Percentiles rank a stretch among this genome's conserved stretches.
Evolutionary conservation across 1,140 invertebrate species (phyloP).

Genomic region (Atta cephalotes): DNA sequence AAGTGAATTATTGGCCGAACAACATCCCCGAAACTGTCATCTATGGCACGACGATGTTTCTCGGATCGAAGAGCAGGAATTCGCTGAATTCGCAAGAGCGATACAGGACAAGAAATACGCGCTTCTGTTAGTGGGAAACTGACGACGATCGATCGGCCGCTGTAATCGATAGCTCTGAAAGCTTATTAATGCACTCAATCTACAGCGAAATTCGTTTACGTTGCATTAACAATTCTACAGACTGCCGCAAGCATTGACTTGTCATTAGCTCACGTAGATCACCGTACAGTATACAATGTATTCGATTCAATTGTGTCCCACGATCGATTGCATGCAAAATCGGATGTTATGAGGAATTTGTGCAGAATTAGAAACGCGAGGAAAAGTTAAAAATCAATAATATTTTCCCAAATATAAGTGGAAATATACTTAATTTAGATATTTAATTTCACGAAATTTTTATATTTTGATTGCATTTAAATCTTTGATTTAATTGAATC

Average conservation of each 20-base stretch:
- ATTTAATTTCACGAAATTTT: slow-evolving; percentile 4
- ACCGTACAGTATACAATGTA: slow-evolving; percentile 4
- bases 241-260: slow-evolving; percentile 32
- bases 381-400: background rate
- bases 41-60: slow-evolving; percentile 10
- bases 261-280: slow-evolving; percentile 31
- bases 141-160: slow-evolving; percentile 34
- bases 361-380: background rate
- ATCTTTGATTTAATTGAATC: background rate
- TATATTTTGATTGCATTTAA: background rate
- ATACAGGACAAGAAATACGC: slow-evolving; percentile 12
- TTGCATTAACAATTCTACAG: slow-evolving; percentile 39
- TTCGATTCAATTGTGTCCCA: background rate
- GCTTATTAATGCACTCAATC: slow-evolving; percentile 55
- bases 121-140: slow-evolving; percentile 3
- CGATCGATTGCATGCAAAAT: background rate
- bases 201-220: slow-evolving; percentile 48
- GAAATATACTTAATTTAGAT: background rate
- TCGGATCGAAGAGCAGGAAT: slow-evolving; percentile 20
- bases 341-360: background rate
- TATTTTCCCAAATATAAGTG: background rate
- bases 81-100: background rate
- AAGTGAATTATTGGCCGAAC: slow-evolving; percentile 68
- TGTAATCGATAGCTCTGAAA: slow-evolving; percentile 6
- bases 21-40: slow-evolving; percentile 33